These are phyloP conservation scores for Pristionchus fissidentatus DNA, from an alignment of 2,888 invertebrate genomes.

Conservation along the genomic window DNA sequence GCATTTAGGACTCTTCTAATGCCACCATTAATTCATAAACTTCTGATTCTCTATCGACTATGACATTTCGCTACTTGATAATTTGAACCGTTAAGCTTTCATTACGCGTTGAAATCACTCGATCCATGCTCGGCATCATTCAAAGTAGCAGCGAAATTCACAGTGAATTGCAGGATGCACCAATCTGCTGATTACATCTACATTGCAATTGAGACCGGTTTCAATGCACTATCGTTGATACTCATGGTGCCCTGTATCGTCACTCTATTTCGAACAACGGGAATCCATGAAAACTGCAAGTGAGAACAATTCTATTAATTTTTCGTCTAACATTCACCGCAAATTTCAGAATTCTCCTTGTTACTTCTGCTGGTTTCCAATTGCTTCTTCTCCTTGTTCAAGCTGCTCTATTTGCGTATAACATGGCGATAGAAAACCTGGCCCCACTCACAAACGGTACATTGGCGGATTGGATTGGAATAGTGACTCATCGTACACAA, in stretches of 20 bases:
- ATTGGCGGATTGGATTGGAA: no score
- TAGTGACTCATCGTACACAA: no score
- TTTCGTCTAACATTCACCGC: not conserved
- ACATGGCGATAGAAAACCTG: not conserved
- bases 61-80: no score
- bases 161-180: not conserved
- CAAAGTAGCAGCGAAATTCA: no score
- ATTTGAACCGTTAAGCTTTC: no score
- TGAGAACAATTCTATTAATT: not conserved
- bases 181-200: not conserved
- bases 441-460: no score
- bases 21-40: no score
- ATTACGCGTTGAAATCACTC: no score
- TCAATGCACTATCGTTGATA: not conserved
- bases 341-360: not conserved
- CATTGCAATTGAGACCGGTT: not conserved
- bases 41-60: no score
- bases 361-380: not conserved
- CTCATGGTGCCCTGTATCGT: not conserved
- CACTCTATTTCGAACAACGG: not conserved
- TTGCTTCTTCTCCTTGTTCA: not conserved
- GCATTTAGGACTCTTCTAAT: no score
- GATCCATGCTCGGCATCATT: no score
- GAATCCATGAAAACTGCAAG: slow-evolving; percentile 13
- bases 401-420: not conserved